A percentile compares a stretch with the other conserved stretches of the same genome.
phyloP scores from a whole-genome alignment of 2,113 vertebrate species.

The Petaurus breviceps region DNA sequence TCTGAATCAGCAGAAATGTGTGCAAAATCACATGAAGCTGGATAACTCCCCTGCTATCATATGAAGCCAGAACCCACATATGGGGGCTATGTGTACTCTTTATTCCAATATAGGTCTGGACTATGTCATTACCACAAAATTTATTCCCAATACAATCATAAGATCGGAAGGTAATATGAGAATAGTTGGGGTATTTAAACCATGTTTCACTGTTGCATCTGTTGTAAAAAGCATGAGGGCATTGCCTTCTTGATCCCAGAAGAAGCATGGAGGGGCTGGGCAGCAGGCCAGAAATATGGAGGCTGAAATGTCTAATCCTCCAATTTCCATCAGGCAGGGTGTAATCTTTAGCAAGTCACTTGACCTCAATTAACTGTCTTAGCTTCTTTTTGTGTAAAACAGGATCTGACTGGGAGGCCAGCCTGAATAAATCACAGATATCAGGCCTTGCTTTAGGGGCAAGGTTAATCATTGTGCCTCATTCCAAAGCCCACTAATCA shows the following conservation, averaged over 20 bases:
- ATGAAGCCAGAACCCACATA: constrained; percentile 64
- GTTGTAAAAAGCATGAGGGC: constrained; percentile 34
- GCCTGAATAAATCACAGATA: neutral
- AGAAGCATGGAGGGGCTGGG: neutral
- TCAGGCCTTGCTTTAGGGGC: neutral
- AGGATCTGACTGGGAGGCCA: neutral
- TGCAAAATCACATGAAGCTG: constrained; percentile 55
- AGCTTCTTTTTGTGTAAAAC: neutral
- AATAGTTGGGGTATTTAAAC: constrained; percentile 49
- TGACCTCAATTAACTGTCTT: neutral
- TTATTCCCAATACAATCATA: constrained; percentile 58
- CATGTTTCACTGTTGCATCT: constrained; percentile 30
- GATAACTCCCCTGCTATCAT: constrained; percentile 55
- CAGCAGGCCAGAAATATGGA: constrained; percentile 20
- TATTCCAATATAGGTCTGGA: constrained; percentile 62
- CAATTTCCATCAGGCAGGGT: constrained; percentile 15
- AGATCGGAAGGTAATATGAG: constrained; percentile 47
- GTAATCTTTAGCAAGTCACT: neutral
- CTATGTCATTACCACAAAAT: constrained; percentile 66
- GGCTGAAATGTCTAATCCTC: neutral
- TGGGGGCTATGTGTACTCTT: constrained; percentile 58
- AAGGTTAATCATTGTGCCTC: neutral
- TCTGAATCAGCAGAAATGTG: constrained; percentile 68
- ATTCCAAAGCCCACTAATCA: neutral
- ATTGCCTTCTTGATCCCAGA: constrained; percentile 34